Conservation (phyloP, 2,888 invertebrate species). For the Chloroclystis v-ata region DNA sequence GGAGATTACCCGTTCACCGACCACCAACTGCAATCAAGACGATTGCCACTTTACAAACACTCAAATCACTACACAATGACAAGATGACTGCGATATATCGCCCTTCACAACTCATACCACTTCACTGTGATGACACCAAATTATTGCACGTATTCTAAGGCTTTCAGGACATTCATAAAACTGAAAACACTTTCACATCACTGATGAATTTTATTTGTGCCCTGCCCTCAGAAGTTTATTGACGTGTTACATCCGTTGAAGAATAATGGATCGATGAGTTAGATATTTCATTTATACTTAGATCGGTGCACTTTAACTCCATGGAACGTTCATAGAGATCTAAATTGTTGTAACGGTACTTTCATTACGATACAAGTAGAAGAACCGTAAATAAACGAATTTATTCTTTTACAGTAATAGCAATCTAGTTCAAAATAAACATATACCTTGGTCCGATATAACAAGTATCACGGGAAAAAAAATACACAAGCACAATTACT, state of each 20-base stretch:
- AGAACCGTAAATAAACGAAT: constrained; percentile 73
- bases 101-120: constrained; percentile 36
- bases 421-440: constrained; percentile 59
- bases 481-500: constrained; percentile 63
- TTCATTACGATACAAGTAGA: constrained; percentile 51
- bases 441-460: constrained; percentile 89
- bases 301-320: constrained; percentile 27
- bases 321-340: constrained; percentile 34
- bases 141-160: no score
- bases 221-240: constrained; percentile 73
- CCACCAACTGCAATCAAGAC: constrained; percentile 72
- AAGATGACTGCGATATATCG: constrained; percentile 33
- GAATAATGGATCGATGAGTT: constrained; percentile 67
- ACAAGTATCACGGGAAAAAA: constrained; percentile 77
- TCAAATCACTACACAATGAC: constrained; percentile 37
- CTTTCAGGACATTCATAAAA: constrained; percentile 10
- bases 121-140: neutral
- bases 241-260: constrained; percentile 75
- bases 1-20: constrained; percentile 72
- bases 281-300: constrained; percentile 32
- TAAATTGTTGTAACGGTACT: constrained; percentile 59
- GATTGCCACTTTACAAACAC: constrained; percentile 40
- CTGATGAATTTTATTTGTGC: constrained; percentile 55
- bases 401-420: constrained; percentile 50
- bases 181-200: constrained; percentile 64